Conservation (phyloP, 2,888 invertebrate genomes). For the Andrena haemorrhoa region DNA sequence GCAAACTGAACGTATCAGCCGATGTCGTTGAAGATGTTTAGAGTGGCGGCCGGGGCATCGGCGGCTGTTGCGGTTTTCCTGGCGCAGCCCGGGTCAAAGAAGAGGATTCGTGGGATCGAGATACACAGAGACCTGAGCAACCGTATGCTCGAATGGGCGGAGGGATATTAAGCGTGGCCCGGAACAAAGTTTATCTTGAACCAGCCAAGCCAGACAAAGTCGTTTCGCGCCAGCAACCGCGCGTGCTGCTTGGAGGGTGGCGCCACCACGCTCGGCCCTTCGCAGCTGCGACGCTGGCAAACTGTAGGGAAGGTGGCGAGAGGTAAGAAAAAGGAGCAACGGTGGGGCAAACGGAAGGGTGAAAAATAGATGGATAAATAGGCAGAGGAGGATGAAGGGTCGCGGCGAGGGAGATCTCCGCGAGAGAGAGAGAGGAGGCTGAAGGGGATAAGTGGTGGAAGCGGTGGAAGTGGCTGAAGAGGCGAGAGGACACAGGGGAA, state of each 20-base stretch:
- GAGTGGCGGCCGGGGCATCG: conserved; percentile 37
- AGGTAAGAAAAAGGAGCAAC: conserved; percentile 26
- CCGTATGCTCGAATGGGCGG: conserved; percentile 37
- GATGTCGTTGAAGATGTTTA: conserved; percentile 51
- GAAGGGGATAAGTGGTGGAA: conserved; percentile 33
- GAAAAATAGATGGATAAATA: conserved; percentile 38
- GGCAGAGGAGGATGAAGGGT: not conserved
- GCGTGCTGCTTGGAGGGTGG: conserved; percentile 30
- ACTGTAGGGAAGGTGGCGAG: conserved; percentile 22
- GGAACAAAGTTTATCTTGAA: conserved; percentile 74
- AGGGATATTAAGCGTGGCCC: conserved; percentile 57
- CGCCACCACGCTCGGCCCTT: conserved; percentile 39
- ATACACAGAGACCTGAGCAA: conserved; percentile 11
- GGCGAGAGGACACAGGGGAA: conserved; percentile 51
- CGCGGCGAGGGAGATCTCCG: no score
- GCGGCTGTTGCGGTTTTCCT: conserved; percentile 43
- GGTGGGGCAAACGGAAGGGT: conserved; percentile 4
- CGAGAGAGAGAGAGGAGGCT: not conserved
- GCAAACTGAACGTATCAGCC: conserved; percentile 34
- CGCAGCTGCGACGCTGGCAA: conserved; percentile 21
- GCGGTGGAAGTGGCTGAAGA: conserved; percentile 37
- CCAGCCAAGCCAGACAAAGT: conserved; percentile 57
- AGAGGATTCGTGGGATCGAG: not conserved
- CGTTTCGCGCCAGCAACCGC: conserved; percentile 49
- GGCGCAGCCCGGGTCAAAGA: conserved; percentile 13